Evolutionary conservation across 2,797 vertebrate genomes (phyloP).

Genomic region (Odontamblyopus rebecca): DNA sequence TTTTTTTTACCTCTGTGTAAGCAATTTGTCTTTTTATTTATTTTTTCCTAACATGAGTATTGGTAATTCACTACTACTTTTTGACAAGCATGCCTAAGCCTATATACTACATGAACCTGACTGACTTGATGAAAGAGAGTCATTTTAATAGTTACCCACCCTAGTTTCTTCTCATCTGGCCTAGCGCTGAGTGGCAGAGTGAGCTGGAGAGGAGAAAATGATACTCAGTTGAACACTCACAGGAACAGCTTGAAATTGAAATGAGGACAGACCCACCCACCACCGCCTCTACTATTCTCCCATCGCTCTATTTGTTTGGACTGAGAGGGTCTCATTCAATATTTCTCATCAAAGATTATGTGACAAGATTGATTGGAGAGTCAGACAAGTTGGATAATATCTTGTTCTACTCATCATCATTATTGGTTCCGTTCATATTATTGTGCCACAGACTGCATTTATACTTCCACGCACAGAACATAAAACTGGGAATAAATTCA

Average conservation of each 20-base stretch:
- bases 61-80: neutral
- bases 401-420: neutral
- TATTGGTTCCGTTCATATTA: neutral
- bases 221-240: slow-evolving; percentile 65
- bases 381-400: neutral
- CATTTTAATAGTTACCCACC: neutral
- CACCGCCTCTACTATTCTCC: slow-evolving; percentile 26
- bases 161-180: slow-evolving; percentile 30
- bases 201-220: slow-evolving; percentile 58
- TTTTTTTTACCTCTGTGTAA: no score
- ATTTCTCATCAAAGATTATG: slow-evolving; percentile 13
- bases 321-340: slow-evolving; percentile 18
- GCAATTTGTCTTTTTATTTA: neutral
- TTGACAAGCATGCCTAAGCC: neutral
- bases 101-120: neutral
- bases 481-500: neutral
- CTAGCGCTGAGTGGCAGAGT: slow-evolving; percentile 32
- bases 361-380: slow-evolving; percentile 8
- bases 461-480: neutral
- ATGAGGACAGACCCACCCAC: slow-evolving; percentile 49
- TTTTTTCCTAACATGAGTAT: neutral
- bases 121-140: neutral
- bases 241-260: slow-evolving; percentile 65
- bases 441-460: neutral
- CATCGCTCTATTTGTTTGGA: neutral